Percentiles rank a stretch among this genome's conserved stretches.
phyloP scores from a whole-genome alignment of 2,888 invertebrate genomes.

The Xiphydria camelus region DNA sequence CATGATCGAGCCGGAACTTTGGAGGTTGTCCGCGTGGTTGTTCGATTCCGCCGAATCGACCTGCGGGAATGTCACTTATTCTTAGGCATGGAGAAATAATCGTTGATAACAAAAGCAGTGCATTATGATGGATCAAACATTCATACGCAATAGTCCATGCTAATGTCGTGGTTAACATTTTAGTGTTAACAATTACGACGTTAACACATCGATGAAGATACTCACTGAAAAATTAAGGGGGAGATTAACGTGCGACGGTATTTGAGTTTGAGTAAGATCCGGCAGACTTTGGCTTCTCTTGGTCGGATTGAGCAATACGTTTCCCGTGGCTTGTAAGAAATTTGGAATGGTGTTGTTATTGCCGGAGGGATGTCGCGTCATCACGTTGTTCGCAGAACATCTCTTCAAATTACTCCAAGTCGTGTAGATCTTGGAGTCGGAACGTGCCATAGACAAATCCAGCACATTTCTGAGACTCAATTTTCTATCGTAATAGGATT shows the following conservation, averaged over 20 bases:
- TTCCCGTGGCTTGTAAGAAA: conserved; percentile 40
- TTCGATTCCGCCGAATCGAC: conserved; percentile 53
- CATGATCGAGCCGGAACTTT: conserved; percentile 48
- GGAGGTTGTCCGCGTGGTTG: conserved; percentile 43
- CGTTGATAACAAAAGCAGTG: no score
- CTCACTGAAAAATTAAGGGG: conserved; percentile 71
- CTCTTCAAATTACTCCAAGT: conserved; percentile 87
- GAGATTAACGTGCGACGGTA: conserved; percentile 38
- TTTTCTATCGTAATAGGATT: conserved; percentile 44
- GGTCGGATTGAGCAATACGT: conserved; percentile 27
- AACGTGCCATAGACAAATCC: conserved; percentile 83
- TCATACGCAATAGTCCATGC: no score
- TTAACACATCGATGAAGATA: no score
- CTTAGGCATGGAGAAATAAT: no score
- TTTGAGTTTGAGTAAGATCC: conserved; percentile 61
- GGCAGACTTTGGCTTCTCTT: conserved; percentile 80
- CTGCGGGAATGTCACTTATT: conserved; percentile 29
- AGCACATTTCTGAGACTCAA: conserved; percentile 53
- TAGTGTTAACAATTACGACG: no score
- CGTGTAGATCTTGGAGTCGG: conserved; percentile 81
- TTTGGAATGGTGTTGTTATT: conserved; percentile 68
- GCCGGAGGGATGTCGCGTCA: conserved; percentile 74
- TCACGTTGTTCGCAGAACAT: conserved; percentile 60
- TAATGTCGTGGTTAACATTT: no score
- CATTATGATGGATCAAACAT: no score